Conservation (phyloP, 2,888 invertebrate species). For the Alloplasta piceator region DNA sequence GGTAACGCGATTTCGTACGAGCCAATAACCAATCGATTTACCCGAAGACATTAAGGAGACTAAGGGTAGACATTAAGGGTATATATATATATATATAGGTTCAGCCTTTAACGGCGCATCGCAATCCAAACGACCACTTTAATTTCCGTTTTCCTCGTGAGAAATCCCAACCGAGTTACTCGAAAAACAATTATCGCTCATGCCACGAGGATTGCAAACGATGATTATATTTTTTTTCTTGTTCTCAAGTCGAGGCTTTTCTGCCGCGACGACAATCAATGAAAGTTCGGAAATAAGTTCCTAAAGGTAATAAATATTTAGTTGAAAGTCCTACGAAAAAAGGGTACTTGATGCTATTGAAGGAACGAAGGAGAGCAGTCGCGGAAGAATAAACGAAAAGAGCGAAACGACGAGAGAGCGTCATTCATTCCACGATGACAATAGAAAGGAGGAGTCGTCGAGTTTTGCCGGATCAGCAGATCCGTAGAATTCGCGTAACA, state of each 20-base stretch:
- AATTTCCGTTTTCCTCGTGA: conserved; percentile 70
- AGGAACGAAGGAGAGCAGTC: conserved; percentile 49
- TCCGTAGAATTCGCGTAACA: conserved; percentile 78
- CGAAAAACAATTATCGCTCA: not conserved
- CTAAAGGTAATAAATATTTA: not conserved
- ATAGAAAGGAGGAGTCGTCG: conserved; percentile 69
- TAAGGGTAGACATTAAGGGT: conserved; percentile 17
- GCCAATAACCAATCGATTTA: conserved; percentile 81
- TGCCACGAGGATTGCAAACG: no score
- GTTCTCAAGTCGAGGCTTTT: no score
- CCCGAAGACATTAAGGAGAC: conserved; percentile 75
- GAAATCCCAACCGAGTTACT: conserved; percentile 54
- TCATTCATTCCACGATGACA: conserved; percentile 57
- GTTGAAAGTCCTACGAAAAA: conserved; percentile 14
- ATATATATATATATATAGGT: not conserved
- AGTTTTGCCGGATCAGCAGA: conserved; percentile 79
- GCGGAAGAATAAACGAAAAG: conserved; percentile 34
- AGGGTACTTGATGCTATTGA: conserved; percentile 63
- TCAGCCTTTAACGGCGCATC: conserved; percentile 33
- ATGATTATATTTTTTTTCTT: no score
- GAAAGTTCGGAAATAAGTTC: not conserved
- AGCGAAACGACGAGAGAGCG: conserved; percentile 20
- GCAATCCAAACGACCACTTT: conserved; percentile 71
- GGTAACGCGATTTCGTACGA: conserved; percentile 80
- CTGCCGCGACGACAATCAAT: no score